Base-by-base conservation (phyloP, 2,113 vertebrate genomes). In the Zosterops pallidus region DNA sequence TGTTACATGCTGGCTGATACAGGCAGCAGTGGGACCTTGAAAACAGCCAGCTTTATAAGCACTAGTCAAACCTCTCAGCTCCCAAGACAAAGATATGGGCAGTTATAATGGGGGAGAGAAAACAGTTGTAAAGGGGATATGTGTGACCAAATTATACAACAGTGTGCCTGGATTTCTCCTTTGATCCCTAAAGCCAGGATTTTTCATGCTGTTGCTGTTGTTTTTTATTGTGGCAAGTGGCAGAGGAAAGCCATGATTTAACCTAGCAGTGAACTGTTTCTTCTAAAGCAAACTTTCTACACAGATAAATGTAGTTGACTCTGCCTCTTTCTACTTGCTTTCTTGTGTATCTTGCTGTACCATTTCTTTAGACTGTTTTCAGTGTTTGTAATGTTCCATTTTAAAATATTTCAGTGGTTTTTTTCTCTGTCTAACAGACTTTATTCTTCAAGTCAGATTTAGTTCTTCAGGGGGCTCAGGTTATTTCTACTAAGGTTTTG, bases 361-460 rank as follows among this genome's bases (percentile, higher is more conserved):
- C 79, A 59, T 88, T 93, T 92, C 91, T 95, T 92, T 52, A 65
- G 55, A 67, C 57, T 77, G 59, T 85, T 95, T 95, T 55, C 60
- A 55, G 26, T 85, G 50, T 91, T 91, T 80, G 84, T 67, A 77
- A 77, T 67, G 26, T 49, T 91, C 78, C 46, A 63, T 86, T 94
- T 88, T 13, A 78, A 83, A 93, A 72, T 83, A 93, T 67, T 53
- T 60, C 42, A 5, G 67, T 77, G 42, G 2, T 71, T 91, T 91
- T 95, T 91, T 35, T 11, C 50, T 35, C 78, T 53, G 49, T 72
- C 63, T 83, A 90, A 67, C 44, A 87, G 68, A 64, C 49, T 82
- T 89, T 63, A 28, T 91, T 95, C 70, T 70, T 76, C n/a, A 69
- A 29, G 74, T 87, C 81, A 95, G 42, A 46, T 87, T 69, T 29